phyloP scores from a whole-genome alignment of 2,113 vertebrate species.

The Rafetus swinhoei region DNA sequence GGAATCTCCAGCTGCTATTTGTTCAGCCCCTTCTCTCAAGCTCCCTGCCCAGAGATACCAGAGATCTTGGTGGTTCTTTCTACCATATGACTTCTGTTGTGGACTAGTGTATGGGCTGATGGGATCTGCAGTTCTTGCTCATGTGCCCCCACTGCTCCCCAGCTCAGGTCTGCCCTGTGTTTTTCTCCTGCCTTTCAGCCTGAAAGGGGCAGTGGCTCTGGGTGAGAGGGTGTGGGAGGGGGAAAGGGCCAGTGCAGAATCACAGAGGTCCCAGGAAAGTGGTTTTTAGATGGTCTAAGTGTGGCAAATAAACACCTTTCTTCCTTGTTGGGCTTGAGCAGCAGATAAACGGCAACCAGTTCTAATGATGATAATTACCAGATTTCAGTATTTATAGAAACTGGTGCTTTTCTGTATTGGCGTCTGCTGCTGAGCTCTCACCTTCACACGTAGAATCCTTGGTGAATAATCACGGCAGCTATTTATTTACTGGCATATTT shows the following conservation, averaged over 20 bases:
- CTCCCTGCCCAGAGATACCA: not conserved
- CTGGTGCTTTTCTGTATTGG: slow-evolving; percentile 64
- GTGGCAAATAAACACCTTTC: slow-evolving; percentile 65
- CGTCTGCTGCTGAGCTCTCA: slow-evolving; percentile 60
- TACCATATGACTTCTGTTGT: not conserved
- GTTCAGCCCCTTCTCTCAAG: not conserved
- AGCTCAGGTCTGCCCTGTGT: not conserved
- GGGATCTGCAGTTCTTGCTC: not conserved
- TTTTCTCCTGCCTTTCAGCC: not conserved
- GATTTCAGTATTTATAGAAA: slow-evolving; percentile 78
- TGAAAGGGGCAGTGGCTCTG: not conserved
- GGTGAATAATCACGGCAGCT: slow-evolving; percentile 50
- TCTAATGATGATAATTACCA: slow-evolving; percentile 76
- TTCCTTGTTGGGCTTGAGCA: slow-evolving; percentile 68
- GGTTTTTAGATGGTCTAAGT: slow-evolving; percentile 74
- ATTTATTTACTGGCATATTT: slow-evolving; percentile 58
- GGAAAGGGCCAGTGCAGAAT: not conserved
- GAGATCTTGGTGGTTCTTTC: not conserved
- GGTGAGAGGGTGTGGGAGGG: not conserved
- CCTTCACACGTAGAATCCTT: slow-evolving; percentile 66
- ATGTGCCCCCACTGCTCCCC: not conserved
- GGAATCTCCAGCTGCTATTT: not conserved
- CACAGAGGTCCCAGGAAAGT: slow-evolving; percentile 30
- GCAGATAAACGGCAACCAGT: slow-evolving; percentile 66
- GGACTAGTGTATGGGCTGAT: not conserved